Conservation (phyloP, 2,888 invertebrate species). For the Helobdella robusta region DNA sequence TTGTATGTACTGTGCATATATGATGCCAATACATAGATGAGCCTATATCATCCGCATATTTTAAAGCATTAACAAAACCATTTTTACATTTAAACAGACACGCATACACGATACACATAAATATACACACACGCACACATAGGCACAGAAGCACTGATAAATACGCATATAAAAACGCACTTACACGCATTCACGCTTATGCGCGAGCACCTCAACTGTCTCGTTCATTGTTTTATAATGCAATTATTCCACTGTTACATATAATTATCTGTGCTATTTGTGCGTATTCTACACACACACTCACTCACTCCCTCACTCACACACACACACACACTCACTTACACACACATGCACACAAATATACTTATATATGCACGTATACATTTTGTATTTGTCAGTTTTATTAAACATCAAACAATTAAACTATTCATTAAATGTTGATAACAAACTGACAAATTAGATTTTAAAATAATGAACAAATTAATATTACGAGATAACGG, state of each 20-base stretch:
- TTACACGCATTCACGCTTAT: background rate
- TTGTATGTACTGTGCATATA: no score
- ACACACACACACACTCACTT: background rate
- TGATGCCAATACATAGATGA: no score
- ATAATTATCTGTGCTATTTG: no score
- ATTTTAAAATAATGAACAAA: no score
- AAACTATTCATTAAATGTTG: no score
- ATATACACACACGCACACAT: constrained; percentile 3
- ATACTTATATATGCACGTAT: background rate
- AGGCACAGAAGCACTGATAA: background rate
- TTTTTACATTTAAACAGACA: background rate
- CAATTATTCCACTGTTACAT: no score
- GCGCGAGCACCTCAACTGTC: background rate
- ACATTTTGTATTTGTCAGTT: no score
- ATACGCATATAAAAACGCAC: background rate
- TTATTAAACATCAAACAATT: no score
- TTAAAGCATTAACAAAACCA: background rate
- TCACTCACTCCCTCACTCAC: background rate
- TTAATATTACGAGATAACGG: no score
- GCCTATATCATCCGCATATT: background rate
- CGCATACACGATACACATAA: constrained; percentile 1
- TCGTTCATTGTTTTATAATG: no score
- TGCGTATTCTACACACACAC: background rate
- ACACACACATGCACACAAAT: background rate
- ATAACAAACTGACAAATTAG: no score